phyloP scores from a whole-genome alignment of 2,113 vertebrate species.

The Ammodramus savannarum region DNA sequence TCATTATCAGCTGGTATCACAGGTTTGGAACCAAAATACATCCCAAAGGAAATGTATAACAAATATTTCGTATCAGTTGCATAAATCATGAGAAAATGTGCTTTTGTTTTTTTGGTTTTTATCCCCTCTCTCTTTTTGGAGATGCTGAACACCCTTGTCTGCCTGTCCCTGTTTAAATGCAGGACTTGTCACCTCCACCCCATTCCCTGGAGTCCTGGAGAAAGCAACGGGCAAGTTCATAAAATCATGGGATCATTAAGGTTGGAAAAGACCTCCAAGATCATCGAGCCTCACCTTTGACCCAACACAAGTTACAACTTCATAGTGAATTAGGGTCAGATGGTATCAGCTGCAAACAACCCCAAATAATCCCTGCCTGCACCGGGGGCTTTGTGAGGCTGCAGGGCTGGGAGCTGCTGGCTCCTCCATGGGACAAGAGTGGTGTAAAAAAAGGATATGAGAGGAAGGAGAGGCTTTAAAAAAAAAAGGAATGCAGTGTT shows the following conservation, averaged over 20 bases:
- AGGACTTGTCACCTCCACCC: background rate
- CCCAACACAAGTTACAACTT: background rate
- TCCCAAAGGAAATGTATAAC: slow-evolving; percentile 66
- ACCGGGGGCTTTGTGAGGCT: background rate
- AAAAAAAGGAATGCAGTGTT: background rate
- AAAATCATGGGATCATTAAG: background rate
- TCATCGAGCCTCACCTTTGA: background rate
- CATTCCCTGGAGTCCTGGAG: background rate
- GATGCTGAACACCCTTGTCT: background rate
- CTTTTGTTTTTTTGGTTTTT: background rate
- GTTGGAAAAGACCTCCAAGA: background rate
- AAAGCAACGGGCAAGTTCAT: background rate
- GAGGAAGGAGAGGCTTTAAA: background rate
- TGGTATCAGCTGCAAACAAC: background rate
- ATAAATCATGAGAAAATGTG: slow-evolving; percentile 44
- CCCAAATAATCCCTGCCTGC: background rate
- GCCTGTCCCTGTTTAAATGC: background rate
- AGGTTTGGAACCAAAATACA: slow-evolving; percentile 36
- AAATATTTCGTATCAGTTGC: slow-evolving; percentile 40
- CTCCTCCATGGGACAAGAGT: background rate
- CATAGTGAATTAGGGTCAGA: background rate
- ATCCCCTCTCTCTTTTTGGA: background rate
- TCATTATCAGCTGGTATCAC: slow-evolving; percentile 63
- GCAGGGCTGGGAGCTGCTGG: background rate
- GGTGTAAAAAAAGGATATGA: background rate